Conservation (phyloP, 2,113 vertebrate genomes). For the Drymodes brunneopygia region DNA sequence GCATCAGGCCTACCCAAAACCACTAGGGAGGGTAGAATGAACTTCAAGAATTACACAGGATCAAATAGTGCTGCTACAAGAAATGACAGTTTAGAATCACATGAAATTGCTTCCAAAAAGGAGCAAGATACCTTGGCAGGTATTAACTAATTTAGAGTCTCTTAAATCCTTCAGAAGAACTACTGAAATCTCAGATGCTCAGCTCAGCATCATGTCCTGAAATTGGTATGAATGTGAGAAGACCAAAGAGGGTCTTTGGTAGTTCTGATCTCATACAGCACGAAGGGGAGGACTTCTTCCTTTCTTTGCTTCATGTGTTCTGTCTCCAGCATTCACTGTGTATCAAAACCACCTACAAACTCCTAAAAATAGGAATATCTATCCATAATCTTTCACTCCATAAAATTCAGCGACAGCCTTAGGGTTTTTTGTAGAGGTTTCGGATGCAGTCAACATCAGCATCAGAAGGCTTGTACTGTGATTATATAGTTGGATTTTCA, state of each 20-base stretch:
- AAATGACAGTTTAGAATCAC: not conserved
- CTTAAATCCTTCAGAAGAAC: not conserved
- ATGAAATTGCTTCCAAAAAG: constrained; percentile 34
- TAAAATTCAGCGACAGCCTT: not conserved
- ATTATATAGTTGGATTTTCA: not conserved
- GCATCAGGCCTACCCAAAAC: not conserved
- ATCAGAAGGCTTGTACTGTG: not conserved
- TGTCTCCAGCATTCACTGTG: not conserved
- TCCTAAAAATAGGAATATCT: not conserved
- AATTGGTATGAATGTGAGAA: not conserved
- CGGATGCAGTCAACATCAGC: not conserved
- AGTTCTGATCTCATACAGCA: not conserved
- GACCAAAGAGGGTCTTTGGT: not conserved
- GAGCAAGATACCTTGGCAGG: not conserved
- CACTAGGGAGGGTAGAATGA: not conserved
- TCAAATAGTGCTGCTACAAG: not conserved
- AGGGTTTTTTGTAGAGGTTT: not conserved
- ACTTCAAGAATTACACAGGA: not conserved
- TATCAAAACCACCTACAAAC: not conserved
- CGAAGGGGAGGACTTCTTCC: not conserved
- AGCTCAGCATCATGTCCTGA: not conserved
- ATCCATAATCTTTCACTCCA: not conserved
- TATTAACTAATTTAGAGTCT: not conserved
- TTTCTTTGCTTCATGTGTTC: not conserved
- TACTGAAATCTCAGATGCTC: not conserved